Percentiles rank a stretch among this genome's conserved stretches.
Evolutionary conservation across 2,113 vertebrate species (phyloP).

Genomic region (Petrocephalus microphthalmus): DNA sequence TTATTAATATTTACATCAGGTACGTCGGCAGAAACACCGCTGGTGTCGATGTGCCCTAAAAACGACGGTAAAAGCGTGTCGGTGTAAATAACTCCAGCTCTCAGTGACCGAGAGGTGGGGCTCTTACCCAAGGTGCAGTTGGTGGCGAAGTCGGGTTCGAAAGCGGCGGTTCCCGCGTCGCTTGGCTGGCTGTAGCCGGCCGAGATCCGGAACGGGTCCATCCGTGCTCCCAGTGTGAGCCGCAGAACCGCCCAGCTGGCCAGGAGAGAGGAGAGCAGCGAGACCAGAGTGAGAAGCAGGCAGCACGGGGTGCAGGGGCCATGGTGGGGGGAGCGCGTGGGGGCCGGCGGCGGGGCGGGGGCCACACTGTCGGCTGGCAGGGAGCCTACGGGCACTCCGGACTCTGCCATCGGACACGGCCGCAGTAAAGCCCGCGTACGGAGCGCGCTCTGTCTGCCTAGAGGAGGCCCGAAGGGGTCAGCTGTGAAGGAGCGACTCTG

Average conservation of each 20-base stretch:
- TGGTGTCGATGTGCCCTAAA: neutral
- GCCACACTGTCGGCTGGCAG: conserved; percentile 30
- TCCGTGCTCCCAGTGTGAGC: conserved; percentile 51
- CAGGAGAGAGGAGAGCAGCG: conserved; percentile 66
- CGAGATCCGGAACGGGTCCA: conserved; percentile 57
- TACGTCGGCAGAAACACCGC: neutral
- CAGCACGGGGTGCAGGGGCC: conserved; percentile 45
- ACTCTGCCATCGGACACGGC: conserved; percentile 35
- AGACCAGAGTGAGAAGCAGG: conserved; percentile 52
- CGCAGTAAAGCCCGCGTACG: conserved; percentile 36
- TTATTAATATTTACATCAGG: neutral
- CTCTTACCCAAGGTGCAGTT: conserved; percentile 69
- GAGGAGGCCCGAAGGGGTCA: conserved; percentile 10
- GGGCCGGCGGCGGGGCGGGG: conserved; percentile 35
- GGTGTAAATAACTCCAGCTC: neutral
- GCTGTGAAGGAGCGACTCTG: neutral
- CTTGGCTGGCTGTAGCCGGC: conserved; percentile 55
- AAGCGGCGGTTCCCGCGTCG: conserved; percentile 49
- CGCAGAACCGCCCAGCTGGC: conserved; percentile 69
- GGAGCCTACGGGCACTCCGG: conserved; percentile 28
- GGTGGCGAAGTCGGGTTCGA: conserved; percentile 61
- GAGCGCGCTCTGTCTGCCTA: conserved; percentile 24
- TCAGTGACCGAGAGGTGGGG: neutral
- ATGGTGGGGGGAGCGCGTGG: conserved; percentile 23
- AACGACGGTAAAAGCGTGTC: neutral